These are phyloP conservation scores for Drosophila biarmipes DNA, from an alignment of 1,140 invertebrate species.

Conservation along the genomic window DNA sequence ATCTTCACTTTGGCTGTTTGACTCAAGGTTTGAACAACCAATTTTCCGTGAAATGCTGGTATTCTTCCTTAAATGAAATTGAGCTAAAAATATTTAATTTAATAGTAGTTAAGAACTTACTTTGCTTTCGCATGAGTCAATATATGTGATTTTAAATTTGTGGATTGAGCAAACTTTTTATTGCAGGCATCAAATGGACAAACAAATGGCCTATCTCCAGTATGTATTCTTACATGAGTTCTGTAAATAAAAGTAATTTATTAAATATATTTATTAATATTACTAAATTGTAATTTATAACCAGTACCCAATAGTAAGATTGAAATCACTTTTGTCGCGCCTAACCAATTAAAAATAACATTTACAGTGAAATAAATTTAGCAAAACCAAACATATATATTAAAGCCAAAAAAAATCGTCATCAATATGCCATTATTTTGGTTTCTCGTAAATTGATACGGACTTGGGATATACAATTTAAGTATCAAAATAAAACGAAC, in stretches of 20 bases:
- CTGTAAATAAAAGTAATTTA: constrained; percentile 84
- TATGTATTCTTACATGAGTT: constrained; percentile 99
- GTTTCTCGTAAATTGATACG: too few species aligned
- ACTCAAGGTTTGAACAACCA: constrained; percentile 44
- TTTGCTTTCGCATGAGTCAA: constrained; percentile 98
- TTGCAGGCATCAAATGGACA: constrained; percentile 99
- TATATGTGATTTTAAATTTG: constrained; percentile 99
- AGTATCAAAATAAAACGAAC: too few species aligned
- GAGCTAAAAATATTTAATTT: background rate
- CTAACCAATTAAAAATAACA: too few species aligned
- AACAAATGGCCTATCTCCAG: constrained; percentile 98
- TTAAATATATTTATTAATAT: background rate
- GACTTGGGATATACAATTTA: too few species aligned
- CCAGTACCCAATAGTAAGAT: too few species aligned
- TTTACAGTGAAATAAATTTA: too few species aligned
- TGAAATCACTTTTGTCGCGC: too few species aligned
- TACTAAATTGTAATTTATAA: too few species aligned
- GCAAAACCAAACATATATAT: too few species aligned
- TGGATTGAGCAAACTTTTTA: constrained; percentile 99
- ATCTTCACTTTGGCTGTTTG: constrained; percentile 55
- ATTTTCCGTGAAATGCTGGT: constrained; percentile 45
- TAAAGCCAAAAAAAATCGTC: too few species aligned
- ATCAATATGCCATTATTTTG: too few species aligned
- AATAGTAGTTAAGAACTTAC: constrained; percentile 85
- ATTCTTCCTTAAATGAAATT: constrained; percentile 58